Percentiles rank a stretch among this genome's conserved stretches.
Conservation (phyloP, 2,888 invertebrate species). For the Calliscelio sp. region DNA sequence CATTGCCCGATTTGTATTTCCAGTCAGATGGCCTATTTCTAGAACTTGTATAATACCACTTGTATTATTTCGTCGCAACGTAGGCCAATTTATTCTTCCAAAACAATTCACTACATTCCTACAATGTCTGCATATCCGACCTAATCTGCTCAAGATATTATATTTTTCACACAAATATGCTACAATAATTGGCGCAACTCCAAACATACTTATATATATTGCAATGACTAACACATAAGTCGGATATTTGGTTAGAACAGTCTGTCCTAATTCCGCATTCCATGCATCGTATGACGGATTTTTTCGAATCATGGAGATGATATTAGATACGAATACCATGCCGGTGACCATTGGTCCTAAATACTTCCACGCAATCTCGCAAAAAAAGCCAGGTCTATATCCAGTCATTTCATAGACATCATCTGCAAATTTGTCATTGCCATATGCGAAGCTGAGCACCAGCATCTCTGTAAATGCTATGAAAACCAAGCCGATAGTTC, state of each 20-base stretch:
- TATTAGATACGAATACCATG: conserved; percentile 22
- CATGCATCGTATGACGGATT: conserved; percentile 40
- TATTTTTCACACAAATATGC: no score
- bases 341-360: conserved; percentile 31
- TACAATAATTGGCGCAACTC: no score
- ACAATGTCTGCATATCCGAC: no score
- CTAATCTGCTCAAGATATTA: no score
- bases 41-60: no score
- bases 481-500: conserved; percentile 38
- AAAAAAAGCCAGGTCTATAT: conserved; percentile 35
- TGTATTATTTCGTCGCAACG: no score
- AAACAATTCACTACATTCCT: no score
- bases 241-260: not conserved
- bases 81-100: no score
- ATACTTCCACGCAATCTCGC: conserved; percentile 29
- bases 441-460: conserved; percentile 25
- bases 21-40: no score
- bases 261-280: conserved; percentile 17
- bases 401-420: conserved; percentile 51
- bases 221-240: no score
- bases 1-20: no score
- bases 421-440: conserved; percentile 24
- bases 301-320: conserved; percentile 12
- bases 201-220: no score
- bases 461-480: conserved; percentile 44